Evolutionary conservation across 1,140 invertebrate genomes (phyloP).

Genomic region (Drosophila takahashii): DNA sequence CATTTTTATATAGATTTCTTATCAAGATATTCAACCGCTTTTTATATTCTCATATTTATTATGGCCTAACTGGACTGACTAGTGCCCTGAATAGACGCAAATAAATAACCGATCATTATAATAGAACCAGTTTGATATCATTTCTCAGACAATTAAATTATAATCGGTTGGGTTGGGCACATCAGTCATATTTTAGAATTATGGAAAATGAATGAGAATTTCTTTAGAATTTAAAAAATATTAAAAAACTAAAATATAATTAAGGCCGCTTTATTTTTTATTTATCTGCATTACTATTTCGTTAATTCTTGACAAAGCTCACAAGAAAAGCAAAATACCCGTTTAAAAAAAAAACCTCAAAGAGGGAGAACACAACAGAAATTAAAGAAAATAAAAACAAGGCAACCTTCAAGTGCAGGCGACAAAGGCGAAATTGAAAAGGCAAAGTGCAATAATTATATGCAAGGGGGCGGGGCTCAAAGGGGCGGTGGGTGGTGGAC

Average conservation of each 20-base stretch:
- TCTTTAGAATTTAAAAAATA: not conserved
- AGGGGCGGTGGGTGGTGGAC: slow-evolving; percentile 4
- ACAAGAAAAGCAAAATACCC: not conserved
- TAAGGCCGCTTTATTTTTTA: too few species aligned
- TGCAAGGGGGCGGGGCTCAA: not conserved
- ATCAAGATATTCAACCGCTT: not conserved
- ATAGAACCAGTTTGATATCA: not conserved
- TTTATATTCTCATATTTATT: not conserved
- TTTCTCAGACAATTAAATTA: not conserved
- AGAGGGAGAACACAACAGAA: slow-evolving; percentile 5
- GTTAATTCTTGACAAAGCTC: not conserved
- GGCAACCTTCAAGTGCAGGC: slow-evolving; percentile 20
- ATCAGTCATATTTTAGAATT: not conserved
- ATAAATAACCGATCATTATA: too few species aligned
- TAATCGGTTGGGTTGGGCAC: not conserved
- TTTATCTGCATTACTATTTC: not conserved
- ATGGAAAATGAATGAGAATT: too few species aligned
- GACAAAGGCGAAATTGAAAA: slow-evolving; percentile 22
- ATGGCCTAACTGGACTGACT: not conserved
- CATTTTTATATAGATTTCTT: not conserved
- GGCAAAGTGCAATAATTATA: slow-evolving; percentile 28
- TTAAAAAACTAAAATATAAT: too few species aligned
- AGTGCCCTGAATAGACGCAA: not conserved
- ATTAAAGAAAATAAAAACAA: slow-evolving; percentile 10
- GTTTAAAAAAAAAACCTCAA: not conserved